Evolutionary conservation across 2,113 vertebrate genomes (phyloP), one percentile per base, ranked within the genome.

Genomic region (Xenopus laevis): DNA sequence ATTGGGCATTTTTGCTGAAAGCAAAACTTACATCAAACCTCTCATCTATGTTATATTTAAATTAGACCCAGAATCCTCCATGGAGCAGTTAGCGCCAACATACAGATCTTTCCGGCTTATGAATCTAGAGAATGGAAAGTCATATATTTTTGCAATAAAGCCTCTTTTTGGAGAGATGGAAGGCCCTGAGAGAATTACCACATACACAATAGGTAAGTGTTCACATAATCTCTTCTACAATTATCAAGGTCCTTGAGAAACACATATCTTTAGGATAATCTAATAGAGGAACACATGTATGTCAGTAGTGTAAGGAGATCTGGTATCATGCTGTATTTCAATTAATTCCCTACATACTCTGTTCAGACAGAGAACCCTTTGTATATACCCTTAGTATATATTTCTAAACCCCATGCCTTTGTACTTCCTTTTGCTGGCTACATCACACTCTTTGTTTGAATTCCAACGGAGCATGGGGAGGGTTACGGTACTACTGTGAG

Each of bases 111-210:
- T 83, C 21, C 89, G 85, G 78, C 89, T 94, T 46, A 69, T 15
- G 6, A 81, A 89, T 20, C 84, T 95, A 21, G 85, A 84, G 0
- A 78, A 89, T 78, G 86, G 89, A 40, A 86, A 89, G 78, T 89
- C 72, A 0, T 96, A 94, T 74, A 83, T 88, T 10, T 96, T 95
- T 84, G 86, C 88, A 74, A 90, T 96, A 79, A 87, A 84, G 70
- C 90, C 94, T 0, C 53, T 92, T 58, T 94, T 94, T 78, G 93
- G 93, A 72, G 88, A 91, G 5, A 83, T 52, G 0, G 83, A 92
- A 50, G 94, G 94, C 13, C 90, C 88, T 0, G 81, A 90, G 16
- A 90, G 82, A 62, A 87, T 81, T 0, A 65, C 94, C 18, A 87
- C 84, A 53, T 89, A 88, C 47, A 82, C 82, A 65, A 91, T 93